Conservation (phyloP, 2,888 invertebrate species). For the Tridacna gigas region DNA sequence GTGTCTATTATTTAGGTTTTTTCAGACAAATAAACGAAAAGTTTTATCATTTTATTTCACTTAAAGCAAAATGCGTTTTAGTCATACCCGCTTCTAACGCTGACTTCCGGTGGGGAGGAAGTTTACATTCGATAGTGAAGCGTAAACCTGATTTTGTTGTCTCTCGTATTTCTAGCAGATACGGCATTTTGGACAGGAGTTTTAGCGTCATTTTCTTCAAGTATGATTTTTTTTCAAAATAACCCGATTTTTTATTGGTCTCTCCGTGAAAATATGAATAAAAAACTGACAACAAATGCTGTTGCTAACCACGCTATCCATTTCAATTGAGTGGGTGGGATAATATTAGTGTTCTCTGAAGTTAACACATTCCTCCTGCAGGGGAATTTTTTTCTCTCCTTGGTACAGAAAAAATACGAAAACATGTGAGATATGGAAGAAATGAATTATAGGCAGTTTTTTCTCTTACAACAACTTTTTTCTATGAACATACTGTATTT, state of each 20-base stretch:
- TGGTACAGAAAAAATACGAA: too few relatives aligned
- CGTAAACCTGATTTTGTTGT: not conserved
- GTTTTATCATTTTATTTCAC: too few relatives aligned
- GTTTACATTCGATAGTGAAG: not conserved
- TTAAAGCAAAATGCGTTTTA: too few relatives aligned
- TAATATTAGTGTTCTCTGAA: too few relatives aligned
- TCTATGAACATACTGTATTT: too few relatives aligned
- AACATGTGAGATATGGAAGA: too few relatives aligned
- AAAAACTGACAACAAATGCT: constrained; percentile 2
- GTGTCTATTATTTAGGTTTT: too few relatives aligned
- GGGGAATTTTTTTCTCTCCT: too few relatives aligned
- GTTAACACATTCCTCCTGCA: too few relatives aligned
- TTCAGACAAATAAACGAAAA: too few relatives aligned
- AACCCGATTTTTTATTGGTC: not conserved
- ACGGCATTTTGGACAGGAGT: not conserved
- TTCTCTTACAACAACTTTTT: too few relatives aligned
- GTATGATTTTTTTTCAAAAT: not conserved
- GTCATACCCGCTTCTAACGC: not conserved
- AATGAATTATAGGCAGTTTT: too few relatives aligned
- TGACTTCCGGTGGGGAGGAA: constrained; percentile 42
- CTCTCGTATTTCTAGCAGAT: not conserved
- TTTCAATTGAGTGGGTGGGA: constrained; percentile 42
- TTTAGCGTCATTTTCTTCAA: not conserved
- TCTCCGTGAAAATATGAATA: not conserved
- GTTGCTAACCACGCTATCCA: constrained; percentile 65